Base-by-base conservation (phyloP, 2,888 invertebrate genomes). In the Papilio demoleus region DNA sequence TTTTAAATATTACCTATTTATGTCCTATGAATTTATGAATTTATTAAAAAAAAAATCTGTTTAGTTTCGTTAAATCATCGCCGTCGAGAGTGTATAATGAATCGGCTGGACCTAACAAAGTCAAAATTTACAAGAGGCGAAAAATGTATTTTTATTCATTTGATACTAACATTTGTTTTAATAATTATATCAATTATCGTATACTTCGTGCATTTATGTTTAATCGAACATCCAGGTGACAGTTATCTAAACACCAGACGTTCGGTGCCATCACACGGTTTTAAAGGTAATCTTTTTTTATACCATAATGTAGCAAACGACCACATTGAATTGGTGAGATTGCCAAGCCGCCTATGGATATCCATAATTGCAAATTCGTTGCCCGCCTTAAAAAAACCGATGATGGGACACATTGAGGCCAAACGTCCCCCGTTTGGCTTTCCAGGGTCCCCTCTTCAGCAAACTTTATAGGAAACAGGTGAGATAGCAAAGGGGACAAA, bases 51-150 rank as follows among this genome's bases (percentile, higher is more conserved):
- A n/a, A n/a, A n/a, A n/a, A n/a, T n/a, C n/a, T n/a, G n/a, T n/a
- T n/a, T n/a, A n/a, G n/a, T n/a, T n/a, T 17, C 38, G 38, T 38
- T n/a, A n/a, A 67, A 62, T 67, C 67, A 56, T 17, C 62, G 4
- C 40, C 34, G 62, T 56, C 6, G 5, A 12, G 67, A 42, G n/a
- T 34, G 4, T 12, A 50, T 12, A 65, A 68, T 68, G 64, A 22
- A 64, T n/a, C 19, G 4, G 5, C 19, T 9, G 12, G 42, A 56
- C 12, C 11, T 47, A 34, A 50, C 40, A 38, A 14, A 42, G 42
- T 27, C 65, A 9, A 85, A 84, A 79, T 88, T 83, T 72, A 89
- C 89, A 34, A 83, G 77, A 75, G 90, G 90, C 5, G 90, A 89
- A 73, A 89, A 86, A 81, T 90, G 90, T 74, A 78, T 90, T 17